Percentiles rank a stretch among this genome's conserved stretches.
Evolutionary conservation across 1,140 invertebrate species (phyloP).

Genomic region (Brachionus koreanus): DNA sequence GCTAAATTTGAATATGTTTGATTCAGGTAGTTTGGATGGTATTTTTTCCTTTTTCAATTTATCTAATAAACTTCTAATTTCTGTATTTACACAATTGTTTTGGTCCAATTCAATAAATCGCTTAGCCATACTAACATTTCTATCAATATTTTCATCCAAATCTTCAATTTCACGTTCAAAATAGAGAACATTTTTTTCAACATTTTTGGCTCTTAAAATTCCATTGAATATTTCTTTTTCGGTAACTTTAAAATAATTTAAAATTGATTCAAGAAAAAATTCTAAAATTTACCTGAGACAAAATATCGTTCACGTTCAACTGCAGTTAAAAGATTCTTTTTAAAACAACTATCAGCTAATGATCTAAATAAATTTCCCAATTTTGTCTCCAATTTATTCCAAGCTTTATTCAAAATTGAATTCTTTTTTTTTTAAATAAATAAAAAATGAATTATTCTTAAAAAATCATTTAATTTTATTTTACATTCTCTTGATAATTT

Average conservation of each 20-base stretch:
- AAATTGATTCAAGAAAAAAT: too few species aligned
- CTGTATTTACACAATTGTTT: background rate
- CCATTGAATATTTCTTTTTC: slow-evolving; percentile 43
- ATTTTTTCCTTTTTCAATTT: slow-evolving; percentile 45
- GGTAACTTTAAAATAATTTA: background rate
- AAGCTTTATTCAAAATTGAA: background rate
- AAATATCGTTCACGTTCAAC: background rate
- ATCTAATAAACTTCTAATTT: background rate
- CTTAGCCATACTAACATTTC: slow-evolving; percentile 62
- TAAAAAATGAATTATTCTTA: too few species aligned
- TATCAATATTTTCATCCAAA: background rate
- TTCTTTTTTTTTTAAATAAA: too few species aligned
- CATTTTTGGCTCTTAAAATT: slow-evolving; percentile 25
- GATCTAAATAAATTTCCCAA: slow-evolving; percentile 15
- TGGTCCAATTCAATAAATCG: background rate
- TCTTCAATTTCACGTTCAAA: slow-evolving; percentile 40
- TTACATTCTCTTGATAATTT: too few species aligned
- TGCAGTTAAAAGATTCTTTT: background rate
- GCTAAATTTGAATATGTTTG: slow-evolving; percentile 42
- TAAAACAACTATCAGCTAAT: slow-evolving; percentile 18
- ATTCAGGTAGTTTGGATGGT: background rate
- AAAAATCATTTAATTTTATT: background rate
- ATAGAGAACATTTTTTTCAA: background rate
- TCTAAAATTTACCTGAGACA: background rate
- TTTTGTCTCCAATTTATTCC: slow-evolving; percentile 10